Percentiles rank a stretch among this genome's conserved stretches.
Evolutionary conservation across 2,113 vertebrate species (phyloP).

Genomic region (Nannospalax galili): DNA sequence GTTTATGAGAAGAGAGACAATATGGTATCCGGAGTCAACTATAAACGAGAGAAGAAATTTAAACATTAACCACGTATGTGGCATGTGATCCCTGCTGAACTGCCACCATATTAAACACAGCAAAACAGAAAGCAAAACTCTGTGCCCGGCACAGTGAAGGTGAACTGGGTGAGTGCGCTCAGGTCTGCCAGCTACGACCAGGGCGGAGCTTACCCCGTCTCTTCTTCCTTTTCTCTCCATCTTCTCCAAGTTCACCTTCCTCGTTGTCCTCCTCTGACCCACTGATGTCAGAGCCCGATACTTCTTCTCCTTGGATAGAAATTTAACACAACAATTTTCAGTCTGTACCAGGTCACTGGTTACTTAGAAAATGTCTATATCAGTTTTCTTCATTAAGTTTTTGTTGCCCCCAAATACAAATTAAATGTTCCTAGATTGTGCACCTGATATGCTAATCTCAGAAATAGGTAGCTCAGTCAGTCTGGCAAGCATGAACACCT

Average conservation of each 20-base stretch:
- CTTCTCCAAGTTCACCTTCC: constrained; percentile 91
- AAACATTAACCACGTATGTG: not conserved
- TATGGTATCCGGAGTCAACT: constrained; percentile 4
- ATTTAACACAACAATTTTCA: constrained; percentile 61
- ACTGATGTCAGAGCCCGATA: constrained; percentile 96
- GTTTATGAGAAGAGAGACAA: not conserved
- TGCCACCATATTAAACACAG: constrained; percentile 27
- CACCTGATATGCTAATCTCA: not conserved
- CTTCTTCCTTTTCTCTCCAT: constrained; percentile 93
- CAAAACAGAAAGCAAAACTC: constrained; percentile 70
- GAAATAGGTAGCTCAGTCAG: not conserved
- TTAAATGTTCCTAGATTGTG: not conserved
- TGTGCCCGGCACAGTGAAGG: not conserved
- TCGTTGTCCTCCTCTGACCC: constrained; percentile 96
- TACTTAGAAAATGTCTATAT: not conserved
- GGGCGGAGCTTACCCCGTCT: constrained; percentile 89
- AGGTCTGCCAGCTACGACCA: not conserved
- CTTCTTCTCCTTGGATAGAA: constrained; percentile 92
- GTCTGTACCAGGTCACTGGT: not conserved
- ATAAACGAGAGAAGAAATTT: constrained; percentile 16
- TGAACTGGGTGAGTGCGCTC: not conserved
- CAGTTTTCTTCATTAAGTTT: constrained; percentile 28
- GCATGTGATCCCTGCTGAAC: not conserved
- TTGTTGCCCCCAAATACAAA: not conserved
- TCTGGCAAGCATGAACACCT: too few relatives aligned